Base-by-base conservation (phyloP, 2,797 vertebrate genomes). In the Acanthopagrus latus region DNA sequence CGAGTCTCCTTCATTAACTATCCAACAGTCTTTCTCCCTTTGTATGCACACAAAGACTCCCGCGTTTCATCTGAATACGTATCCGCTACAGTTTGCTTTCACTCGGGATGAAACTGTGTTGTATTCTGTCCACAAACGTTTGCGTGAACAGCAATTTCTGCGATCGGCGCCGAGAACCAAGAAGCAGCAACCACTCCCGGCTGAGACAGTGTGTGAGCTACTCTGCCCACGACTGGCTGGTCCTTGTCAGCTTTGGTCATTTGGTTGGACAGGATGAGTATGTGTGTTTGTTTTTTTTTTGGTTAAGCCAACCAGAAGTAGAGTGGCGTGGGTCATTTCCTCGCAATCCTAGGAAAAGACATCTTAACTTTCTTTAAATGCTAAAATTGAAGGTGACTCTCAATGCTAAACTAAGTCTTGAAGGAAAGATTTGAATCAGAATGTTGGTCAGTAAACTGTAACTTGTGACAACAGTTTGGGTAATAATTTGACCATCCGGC, bases 1-100 rank as follows among this genome's bases (percentile, higher is more conserved):
- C 17, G 0, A 70, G 55, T 46, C 71, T 54, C 33, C 62, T 64
- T 88, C 82, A 86, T 88, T 86, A 88, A 89, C 76, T 54, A 88
- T 90, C 86, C 77, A 88, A 44, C 73, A 81, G 72, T 27, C 38
- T 46, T 41, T 23, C n/a, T 51, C 50, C 47, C 27, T 62, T 51
- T 55, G 17, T 55, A n/a, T 47, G 25, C 55, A 64, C 71, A 78
- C 33, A 79, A 50, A 65, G 12, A 63, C 69, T 60, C 64, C 58
- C 74, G 11, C 65, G 33, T 56, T 52, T 27, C 44, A 27, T 33
- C 18, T 57, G 44, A 71, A 74, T 66, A 54, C 29, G 64, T 5
- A 60, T 25, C n/a, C 0, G 5, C 23, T 44, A 11, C 58, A 21
- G 56, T 58, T 16, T 46, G 2, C 43, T 57, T 58, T 59, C 3